These are phyloP conservation scores for Pedionomus torquatus DNA, from an alignment of 2,113 vertebrate genomes.

Conservation along the genomic window DNA sequence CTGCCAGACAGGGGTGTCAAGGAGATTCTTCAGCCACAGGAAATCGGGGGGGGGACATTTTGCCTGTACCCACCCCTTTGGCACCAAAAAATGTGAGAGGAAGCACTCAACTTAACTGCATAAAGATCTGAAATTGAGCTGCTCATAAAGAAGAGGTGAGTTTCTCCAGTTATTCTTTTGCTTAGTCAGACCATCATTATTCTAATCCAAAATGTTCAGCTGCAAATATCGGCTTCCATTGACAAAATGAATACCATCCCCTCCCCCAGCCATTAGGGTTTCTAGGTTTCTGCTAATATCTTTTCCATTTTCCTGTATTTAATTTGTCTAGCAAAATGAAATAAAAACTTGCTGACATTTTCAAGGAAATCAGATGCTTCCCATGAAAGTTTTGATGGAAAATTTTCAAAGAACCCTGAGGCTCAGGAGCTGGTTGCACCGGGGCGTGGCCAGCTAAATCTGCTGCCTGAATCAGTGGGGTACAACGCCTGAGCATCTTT, in stretches of 20 bases:
- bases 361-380: slow-evolving; percentile 17
- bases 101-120: neutral
- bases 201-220: neutral
- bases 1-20: neutral
- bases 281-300: neutral
- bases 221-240: neutral
- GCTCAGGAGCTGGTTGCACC: neutral
- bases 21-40: neutral
- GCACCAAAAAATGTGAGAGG: neutral
- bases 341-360: slow-evolving; percentile 28
- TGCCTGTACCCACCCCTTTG: neutral
- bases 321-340: slow-evolving; percentile 17
- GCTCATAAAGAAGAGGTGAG: neutral
- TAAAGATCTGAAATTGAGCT: neutral
- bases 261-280: neutral
- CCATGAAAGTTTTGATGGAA: slow-evolving; percentile 36
- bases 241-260: neutral
- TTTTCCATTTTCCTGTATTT: neutral
- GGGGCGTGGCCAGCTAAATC: neutral
- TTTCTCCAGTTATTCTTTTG: neutral
- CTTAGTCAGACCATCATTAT: neutral
- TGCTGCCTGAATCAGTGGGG: neutral
- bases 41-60: neutral
- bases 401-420: neutral
- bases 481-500: neutral